Evolutionary conservation across 2,888 invertebrate genomes (phyloP).

Genomic region (Gymnosoma rotundatum): DNA sequence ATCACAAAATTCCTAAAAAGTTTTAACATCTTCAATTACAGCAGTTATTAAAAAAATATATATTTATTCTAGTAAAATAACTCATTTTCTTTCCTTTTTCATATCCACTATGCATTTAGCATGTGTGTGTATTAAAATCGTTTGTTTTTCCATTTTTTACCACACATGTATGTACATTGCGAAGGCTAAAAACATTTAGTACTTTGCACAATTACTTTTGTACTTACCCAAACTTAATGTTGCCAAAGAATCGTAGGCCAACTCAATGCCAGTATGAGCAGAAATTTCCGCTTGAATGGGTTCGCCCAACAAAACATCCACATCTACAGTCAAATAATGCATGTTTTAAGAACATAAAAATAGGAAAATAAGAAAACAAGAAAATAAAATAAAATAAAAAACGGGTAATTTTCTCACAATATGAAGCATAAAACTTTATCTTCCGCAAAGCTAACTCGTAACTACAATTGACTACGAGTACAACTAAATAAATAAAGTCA

Average conservation of each 20-base stretch:
- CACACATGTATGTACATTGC: not conserved
- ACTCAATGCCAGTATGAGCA: constrained; percentile 89
- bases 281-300: constrained; percentile 90
- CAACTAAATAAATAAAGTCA: constrained; percentile 20
- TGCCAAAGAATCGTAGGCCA: constrained; percentile 87
- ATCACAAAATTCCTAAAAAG: too few species aligned
- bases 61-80: too few species aligned
- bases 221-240: constrained; percentile 87
- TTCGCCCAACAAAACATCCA: constrained; percentile 88
- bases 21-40: too few species aligned
- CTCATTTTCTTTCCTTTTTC: not conserved
- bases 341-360: constrained; percentile 38
- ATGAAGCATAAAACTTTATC: constrained; percentile 61
- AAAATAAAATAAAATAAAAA: constrained; percentile 25
- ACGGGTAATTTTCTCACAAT: constrained; percentile 52
- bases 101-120: constrained; percentile 14
- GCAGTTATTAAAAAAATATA: too few species aligned
- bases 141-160: not conserved
- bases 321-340: constrained; percentile 82
- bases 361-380: not conserved
- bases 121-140: not conserved
- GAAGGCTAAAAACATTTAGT: constrained; percentile 38
- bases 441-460: constrained; percentile 37
- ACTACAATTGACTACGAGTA: constrained; percentile 20
- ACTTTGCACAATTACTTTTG: not conserved